Evolutionary conservation across 2,888 invertebrate species (phyloP), one percentile per base, ranked within the genome.

Genomic region (Erebia aethiops): DNA sequence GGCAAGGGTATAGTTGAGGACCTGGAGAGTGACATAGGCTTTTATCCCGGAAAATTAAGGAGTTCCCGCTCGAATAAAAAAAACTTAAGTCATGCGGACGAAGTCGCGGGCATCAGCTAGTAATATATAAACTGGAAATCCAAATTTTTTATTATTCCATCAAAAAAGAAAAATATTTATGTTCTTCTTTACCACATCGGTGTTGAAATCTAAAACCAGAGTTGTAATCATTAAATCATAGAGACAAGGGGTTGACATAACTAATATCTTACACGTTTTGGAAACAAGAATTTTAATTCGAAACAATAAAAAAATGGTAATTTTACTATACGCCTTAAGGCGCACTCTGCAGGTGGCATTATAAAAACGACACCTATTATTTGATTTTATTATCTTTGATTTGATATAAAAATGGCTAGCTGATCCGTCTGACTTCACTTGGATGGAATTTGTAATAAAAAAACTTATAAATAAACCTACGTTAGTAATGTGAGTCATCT

Each of bases 271-370:
- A 69, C 57, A 67, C 41, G 54, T 56, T 56, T 65, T 18, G 76
- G 82, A 84, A 85, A 84, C 82, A 78, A 71, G 82, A 82, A 82
- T 81, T 78, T 76, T 78, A 77, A 74, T 76, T 75, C 76, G 72
- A 70, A 67, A 58, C 61, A 72, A 79, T 79, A 83, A 85, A 86
- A 85, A 84, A 72, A 67, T 73, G 65, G 77, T 76, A 69, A 75
- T 81, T 84, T 84, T 83, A 83, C 77, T 81, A 72, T 80, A 77
- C 77, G 71, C 61, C 80, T 68, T 62, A 80, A 82, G 82, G 81
- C 78, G 77, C 77, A 76, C 89, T 71, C 89, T 70, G 77, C 90
- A 87, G 90, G 90, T 86, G 86, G 87, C 76, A 77, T 82, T 78
- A 73, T 78, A 85, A 84, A 86, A 86, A 83, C 78, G 70, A 82